Percentiles rank a stretch among this genome's conserved stretches.
Evolutionary conservation across 2,797 vertebrate genomes (phyloP).

Genomic region (Poliocrania exsul): DNA sequence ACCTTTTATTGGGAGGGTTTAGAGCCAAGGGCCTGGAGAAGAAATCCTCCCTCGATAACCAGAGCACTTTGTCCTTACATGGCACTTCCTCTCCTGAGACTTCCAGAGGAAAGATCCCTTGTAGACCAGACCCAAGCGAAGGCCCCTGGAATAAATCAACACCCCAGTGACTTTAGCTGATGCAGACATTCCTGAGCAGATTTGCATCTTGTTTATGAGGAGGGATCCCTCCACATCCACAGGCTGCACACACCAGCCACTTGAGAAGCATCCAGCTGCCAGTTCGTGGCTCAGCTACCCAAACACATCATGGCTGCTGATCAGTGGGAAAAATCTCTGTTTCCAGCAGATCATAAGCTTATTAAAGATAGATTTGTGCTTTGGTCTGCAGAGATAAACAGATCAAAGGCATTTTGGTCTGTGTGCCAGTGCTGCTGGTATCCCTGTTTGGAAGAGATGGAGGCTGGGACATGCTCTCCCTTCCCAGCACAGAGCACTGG

Average conservation of each 20-base stretch:
- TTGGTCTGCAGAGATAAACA: conserved; percentile 21
- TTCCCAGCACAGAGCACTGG: background rate
- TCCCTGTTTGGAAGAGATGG: background rate
- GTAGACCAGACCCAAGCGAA: background rate
- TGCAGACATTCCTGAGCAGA: conserved; percentile 28
- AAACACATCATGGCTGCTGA: background rate
- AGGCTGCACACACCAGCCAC: background rate
- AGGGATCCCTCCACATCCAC: accelerated
- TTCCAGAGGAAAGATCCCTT: background rate
- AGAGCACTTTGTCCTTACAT: background rate
- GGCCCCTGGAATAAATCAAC: background rate
- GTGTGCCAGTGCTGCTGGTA: accelerated
- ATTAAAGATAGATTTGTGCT: conserved; percentile 20
- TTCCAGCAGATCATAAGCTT: conserved; percentile 16
- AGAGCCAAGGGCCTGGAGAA: background rate
- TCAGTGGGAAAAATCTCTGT: background rate
- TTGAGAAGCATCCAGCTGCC: background rate
- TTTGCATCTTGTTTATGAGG: conserved; percentile 11
- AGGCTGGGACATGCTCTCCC: background rate
- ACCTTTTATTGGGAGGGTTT: background rate
- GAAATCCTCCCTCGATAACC: background rate
- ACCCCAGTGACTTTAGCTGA: background rate
- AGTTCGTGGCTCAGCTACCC: background rate
- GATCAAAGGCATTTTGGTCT: background rate
- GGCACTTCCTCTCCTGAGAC: background rate